These are phyloP conservation scores for Galagoides demidoff DNA, from an alignment of 2,797 vertebrate species.

Conservation along the genomic window DNA sequence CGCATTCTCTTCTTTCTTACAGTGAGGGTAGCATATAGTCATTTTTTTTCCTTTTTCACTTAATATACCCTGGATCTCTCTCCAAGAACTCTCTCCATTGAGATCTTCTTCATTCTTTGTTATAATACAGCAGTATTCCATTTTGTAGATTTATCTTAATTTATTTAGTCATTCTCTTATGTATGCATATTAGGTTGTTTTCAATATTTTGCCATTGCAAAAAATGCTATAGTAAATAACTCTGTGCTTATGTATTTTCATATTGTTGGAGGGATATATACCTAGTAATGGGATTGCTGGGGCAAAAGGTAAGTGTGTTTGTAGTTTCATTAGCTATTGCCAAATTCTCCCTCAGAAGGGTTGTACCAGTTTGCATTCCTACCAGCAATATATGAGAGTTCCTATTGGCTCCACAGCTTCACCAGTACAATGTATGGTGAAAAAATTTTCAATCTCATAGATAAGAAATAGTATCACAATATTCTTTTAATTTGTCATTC, in stretches of 20 bases:
- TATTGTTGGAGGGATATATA: not conserved
- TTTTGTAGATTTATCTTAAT: constrained; percentile 4
- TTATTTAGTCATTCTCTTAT: constrained; percentile 11
- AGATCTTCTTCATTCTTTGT: not conserved
- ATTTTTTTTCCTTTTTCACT: not conserved
- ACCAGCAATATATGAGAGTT: not conserved
- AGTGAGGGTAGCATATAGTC: not conserved
- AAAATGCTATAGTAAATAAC: constrained; percentile 43
- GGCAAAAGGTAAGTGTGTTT: constrained; percentile 17
- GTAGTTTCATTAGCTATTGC: constrained; percentile 7
- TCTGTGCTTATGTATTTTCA: constrained; percentile 29
- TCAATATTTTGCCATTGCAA: constrained; percentile 29
- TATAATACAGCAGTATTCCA: not conserved
- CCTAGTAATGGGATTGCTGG: constrained; percentile 6
- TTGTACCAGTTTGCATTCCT: not conserved
- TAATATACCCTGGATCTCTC: not conserved
- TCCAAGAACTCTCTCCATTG: not conserved
- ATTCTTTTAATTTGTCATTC: constrained; percentile 34
- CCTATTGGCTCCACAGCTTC: not conserved
- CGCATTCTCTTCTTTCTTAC: not conserved
- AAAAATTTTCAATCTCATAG: not conserved
- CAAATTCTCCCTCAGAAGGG: constrained; percentile 2
- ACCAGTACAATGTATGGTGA: not conserved
- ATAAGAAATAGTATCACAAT: not conserved
- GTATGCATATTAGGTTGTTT: constrained; percentile 16